These are phyloP conservation scores for Patagioenas fasciata DNA, from an alignment of 2,113 vertebrate species.

Conservation along the genomic window DNA sequence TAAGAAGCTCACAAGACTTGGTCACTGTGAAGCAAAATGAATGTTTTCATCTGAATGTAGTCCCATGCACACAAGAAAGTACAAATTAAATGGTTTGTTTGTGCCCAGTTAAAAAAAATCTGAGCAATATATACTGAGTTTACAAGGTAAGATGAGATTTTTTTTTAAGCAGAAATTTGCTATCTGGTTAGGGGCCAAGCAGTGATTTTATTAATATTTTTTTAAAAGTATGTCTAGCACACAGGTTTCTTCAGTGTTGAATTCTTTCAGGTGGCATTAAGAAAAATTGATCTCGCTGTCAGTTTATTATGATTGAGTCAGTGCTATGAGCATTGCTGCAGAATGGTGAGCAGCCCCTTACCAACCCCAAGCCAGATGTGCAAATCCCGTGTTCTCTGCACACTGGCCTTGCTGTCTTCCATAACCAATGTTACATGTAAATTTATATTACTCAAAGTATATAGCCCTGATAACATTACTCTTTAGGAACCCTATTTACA, in stretches of 20 bases:
- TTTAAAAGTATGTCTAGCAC: not conserved
- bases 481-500: conserved; percentile 10
- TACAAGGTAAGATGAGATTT: not conserved
- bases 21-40: not conserved
- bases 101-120: conserved; percentile 16
- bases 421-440: not conserved
- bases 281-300: not conserved
- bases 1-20: not conserved
- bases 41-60: not conserved
- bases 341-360: conserved; percentile 2
- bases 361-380: not conserved
- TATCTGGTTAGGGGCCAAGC: not conserved
- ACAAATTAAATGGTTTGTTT: not conserved
- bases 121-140: not conserved
- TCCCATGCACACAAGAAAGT: not conserved
- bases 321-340: not conserved
- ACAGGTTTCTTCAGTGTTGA: conserved; percentile 2
- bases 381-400: not conserved
- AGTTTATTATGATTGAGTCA: not conserved
- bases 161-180: not conserved
- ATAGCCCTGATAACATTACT: not conserved
- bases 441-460: conserved; percentile 24
- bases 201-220: not conserved
- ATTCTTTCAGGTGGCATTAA: conserved; percentile 19
- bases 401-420: not conserved